These are phyloP conservation scores for Dendrocincla tyrannina DNA, from an alignment of 2,797 vertebrate species.

Conservation along the genomic window DNA sequence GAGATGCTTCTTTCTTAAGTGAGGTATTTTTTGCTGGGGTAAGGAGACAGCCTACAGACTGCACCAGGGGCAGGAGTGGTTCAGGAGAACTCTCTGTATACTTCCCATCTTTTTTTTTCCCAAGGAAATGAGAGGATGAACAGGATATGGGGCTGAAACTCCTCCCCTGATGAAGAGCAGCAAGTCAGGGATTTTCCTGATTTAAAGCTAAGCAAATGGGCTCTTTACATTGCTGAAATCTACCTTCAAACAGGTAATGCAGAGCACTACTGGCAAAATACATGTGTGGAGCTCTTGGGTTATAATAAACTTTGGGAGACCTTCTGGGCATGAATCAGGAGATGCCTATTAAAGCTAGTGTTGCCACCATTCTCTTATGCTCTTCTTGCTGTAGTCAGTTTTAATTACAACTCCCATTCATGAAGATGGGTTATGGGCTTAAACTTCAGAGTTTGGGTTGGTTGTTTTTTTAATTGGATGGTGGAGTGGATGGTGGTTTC, in stretches of 20 bases:
- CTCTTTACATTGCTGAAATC: background rate
- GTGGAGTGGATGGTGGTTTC: background rate
- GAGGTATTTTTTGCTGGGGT: background rate
- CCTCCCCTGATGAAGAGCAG: background rate
- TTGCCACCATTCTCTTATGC: background rate
- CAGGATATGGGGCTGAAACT: background rate
- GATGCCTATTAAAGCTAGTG: background rate
- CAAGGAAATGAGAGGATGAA: background rate
- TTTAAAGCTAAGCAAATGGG: background rate
- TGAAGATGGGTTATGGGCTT: background rate
- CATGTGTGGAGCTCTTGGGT: background rate
- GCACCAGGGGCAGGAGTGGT: background rate
- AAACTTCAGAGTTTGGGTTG: background rate
- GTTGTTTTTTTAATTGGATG: background rate
- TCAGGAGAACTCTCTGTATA: background rate
- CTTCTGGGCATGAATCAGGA: background rate
- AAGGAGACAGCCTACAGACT: background rate
- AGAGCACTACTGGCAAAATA: background rate
- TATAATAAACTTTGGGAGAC: background rate
- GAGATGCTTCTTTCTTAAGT: background rate
- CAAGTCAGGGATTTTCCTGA: background rate
- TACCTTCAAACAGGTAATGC: background rate
- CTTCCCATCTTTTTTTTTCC: background rate
- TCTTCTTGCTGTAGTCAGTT: background rate
- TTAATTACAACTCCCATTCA: background rate